A percentile compares a stretch with the other conserved stretches of the same genome.
Evolutionary conservation across 2,888 invertebrate species (phyloP).

Genomic region (Acanthosepion esculentum): DNA sequence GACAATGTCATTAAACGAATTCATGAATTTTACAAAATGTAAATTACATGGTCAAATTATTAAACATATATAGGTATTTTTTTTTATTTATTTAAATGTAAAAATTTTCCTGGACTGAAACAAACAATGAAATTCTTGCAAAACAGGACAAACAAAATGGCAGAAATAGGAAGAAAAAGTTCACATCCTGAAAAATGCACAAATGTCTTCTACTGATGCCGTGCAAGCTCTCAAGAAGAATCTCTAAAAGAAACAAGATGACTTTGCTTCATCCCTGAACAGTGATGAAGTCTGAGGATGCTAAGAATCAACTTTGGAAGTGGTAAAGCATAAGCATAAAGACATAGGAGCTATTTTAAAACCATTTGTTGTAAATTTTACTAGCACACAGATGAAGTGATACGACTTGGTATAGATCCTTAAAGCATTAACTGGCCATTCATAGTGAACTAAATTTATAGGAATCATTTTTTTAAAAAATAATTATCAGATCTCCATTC

Average conservation of each 20-base stretch:
- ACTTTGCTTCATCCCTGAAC: slow-evolving; percentile 17
- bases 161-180: background rate
- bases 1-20: background rate
- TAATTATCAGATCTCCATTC: no score
- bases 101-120: background rate
- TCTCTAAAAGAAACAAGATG: background rate
- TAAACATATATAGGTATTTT: background rate
- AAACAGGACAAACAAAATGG: background rate
- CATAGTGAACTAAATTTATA: no score
- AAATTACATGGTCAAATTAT: background rate
- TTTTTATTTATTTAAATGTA: background rate
- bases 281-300: background rate
- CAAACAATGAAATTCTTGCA: background rate
- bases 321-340: background rate
- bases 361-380: background rate
- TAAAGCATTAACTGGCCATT: background rate
- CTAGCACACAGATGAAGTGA: background rate
- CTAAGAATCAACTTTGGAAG: background rate
- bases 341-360: background rate
- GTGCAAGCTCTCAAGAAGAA: slow-evolving; percentile 23
- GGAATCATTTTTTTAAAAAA: no score
- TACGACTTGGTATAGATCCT: background rate
- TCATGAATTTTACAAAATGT: background rate
- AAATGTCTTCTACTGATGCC: background rate
- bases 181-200: slow-evolving; percentile 33